Percentiles rank a stretch among this genome's conserved stretches.
Conservation (phyloP, 2,113 vertebrate species). For the Labeo rohita region DNA sequence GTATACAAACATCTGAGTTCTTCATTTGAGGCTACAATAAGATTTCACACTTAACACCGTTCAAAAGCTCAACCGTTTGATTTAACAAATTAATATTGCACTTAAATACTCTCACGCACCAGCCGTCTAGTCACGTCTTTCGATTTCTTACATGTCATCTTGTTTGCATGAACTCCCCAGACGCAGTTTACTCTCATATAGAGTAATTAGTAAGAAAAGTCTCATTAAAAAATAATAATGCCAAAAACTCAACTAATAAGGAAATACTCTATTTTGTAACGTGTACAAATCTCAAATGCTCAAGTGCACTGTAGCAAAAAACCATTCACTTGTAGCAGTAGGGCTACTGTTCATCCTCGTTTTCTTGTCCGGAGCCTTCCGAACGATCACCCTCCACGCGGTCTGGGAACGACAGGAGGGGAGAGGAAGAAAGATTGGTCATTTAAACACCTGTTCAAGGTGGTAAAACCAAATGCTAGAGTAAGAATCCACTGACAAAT, state of each 20-base stretch:
- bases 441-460: conserved; percentile 1
- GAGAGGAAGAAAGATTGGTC: conserved; percentile 52
- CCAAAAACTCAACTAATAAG: conserved; percentile 80
- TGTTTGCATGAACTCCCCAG: conserved; percentile 75
- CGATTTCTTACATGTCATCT: conserved; percentile 68
- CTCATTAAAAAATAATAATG: conserved; percentile 78
- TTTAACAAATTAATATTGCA: conserved; percentile 92
- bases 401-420: conserved; percentile 73
- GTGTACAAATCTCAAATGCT: conserved; percentile 85
- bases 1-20: conserved; percentile 83
- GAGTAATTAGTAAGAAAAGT: conserved; percentile 85
- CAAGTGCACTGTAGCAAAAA: conserved; percentile 79
- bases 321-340: conserved; percentile 53
- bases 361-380: conserved; percentile 94
- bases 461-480: background rate
- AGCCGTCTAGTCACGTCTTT: conserved; percentile 72
- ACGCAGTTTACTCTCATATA: conserved; percentile 80
- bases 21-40: conserved; percentile 84
- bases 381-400: conserved; percentile 91
- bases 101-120: conserved; percentile 79
- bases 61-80: conserved; percentile 78
- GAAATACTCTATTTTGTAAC: conserved; percentile 88
- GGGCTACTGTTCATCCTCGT: conserved; percentile 87
- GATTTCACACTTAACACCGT: conserved; percentile 85
- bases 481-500: background rate